Conservation (phyloP, 2,888 invertebrate genomes). For the Luperina nickerlii region DNA sequence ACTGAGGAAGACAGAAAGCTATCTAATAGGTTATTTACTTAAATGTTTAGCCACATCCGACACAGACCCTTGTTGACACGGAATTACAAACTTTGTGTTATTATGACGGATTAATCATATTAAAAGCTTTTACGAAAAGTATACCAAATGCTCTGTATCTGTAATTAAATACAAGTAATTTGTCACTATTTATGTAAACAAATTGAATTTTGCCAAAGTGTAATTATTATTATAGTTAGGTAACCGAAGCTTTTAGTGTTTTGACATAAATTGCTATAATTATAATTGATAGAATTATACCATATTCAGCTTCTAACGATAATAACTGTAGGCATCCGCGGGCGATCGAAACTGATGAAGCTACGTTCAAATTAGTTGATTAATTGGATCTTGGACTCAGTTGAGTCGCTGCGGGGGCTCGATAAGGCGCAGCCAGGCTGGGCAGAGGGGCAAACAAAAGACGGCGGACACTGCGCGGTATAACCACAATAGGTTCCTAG, state of each 20-base stretch:
- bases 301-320: constrained; percentile 16
- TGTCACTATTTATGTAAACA: not conserved
- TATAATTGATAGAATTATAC: constrained; percentile 1
- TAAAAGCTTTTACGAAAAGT: constrained; percentile 31
- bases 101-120: constrained; percentile 48
- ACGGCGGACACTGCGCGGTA: constrained; percentile 23
- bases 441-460: constrained; percentile 50
- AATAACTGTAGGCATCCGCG: constrained; percentile 45
- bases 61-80: constrained; percentile 49
- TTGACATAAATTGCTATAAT: not conserved
- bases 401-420: constrained; percentile 64
- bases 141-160: not conserved
- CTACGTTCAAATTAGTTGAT: constrained; percentile 68
- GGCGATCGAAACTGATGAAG: constrained; percentile 62
- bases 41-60: constrained; percentile 52
- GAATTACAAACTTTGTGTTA: constrained; percentile 55
- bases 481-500: constrained; percentile 9
- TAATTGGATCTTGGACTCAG: constrained; percentile 71
- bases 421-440: constrained; percentile 55
- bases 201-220: not conserved
- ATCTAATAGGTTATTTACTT: constrained; percentile 59
- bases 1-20: constrained; percentile 60
- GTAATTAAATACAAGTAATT: not conserved
- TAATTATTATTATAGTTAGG: not conserved
- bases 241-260: not conserved